These are phyloP conservation scores for Torymus texanus DNA, from an alignment of 2,888 invertebrate species.

Conservation along the genomic window DNA sequence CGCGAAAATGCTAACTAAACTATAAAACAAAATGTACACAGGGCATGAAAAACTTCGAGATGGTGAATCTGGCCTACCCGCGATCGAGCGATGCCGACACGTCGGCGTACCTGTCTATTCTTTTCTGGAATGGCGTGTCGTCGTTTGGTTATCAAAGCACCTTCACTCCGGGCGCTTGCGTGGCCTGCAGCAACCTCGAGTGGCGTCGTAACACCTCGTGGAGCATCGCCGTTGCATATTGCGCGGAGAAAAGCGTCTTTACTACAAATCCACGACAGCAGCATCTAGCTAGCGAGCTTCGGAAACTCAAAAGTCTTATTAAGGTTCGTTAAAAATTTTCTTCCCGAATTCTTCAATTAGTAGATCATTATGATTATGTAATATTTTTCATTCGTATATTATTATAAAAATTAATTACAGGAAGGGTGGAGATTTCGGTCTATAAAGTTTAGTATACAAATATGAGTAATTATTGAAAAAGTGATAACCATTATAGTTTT, in stretches of 20 bases:
- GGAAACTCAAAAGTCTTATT: slow-evolving; percentile 73
- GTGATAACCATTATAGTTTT: too few species aligned
- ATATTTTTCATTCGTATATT: background rate
- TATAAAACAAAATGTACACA: slow-evolving; percentile 43
- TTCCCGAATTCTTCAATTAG: too few species aligned
- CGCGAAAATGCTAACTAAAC: too few species aligned
- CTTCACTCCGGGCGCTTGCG: slow-evolving; percentile 78
- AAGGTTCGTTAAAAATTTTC: slow-evolving; percentile 55
- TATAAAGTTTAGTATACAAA: too few species aligned
- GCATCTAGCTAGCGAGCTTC: slow-evolving; percentile 75
- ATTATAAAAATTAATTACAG: too few species aligned
- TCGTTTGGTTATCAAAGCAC: slow-evolving; percentile 77
- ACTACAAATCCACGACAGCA: slow-evolving; percentile 79
- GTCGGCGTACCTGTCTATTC: slow-evolving; percentile 73
- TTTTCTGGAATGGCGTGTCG: slow-evolving; percentile 75
- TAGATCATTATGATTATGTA: too few species aligned
- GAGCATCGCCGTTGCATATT: slow-evolving; percentile 79
- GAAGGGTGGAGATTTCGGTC: too few species aligned
- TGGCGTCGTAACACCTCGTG: slow-evolving; percentile 77
- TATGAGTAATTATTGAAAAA: too few species aligned
- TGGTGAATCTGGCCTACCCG: slow-evolving; percentile 67
- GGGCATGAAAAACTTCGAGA: slow-evolving; percentile 73
- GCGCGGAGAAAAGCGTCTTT: slow-evolving; percentile 80
- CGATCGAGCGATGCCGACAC: slow-evolving; percentile 50
- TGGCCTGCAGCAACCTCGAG: slow-evolving; percentile 81